A percentile compares a stretch with the other conserved stretches of the same genome.
These are phyloP conservation scores for Reticulitermes lucifugus DNA, from an alignment of 2,888 invertebrate species.

Conservation along the genomic window DNA sequence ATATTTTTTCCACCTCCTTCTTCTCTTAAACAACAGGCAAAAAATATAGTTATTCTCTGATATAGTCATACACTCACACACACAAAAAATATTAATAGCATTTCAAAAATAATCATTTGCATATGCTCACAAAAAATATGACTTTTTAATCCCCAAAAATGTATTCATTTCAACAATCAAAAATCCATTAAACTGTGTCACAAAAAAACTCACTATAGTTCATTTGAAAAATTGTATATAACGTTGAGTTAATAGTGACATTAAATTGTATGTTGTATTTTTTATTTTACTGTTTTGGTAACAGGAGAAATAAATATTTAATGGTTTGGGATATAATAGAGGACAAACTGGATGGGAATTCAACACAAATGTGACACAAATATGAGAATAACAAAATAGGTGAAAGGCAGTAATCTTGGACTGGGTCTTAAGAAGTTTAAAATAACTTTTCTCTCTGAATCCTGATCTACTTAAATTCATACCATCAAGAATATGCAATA, in stretches of 20 bases:
- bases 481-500: slow-evolving; percentile 13
- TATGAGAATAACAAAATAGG: slow-evolving; percentile 11
- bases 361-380: slow-evolving; percentile 3
- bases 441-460: not conserved
- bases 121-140: slow-evolving; percentile 42
- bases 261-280: slow-evolving; percentile 40
- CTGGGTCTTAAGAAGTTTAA: slow-evolving; percentile 35
- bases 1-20: slow-evolving; percentile 32
- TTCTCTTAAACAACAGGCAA: slow-evolving; percentile 38
- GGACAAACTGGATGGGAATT: slow-evolving; percentile 8
- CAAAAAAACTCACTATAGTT: slow-evolving; percentile 34
- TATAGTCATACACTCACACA: slow-evolving; percentile 52
- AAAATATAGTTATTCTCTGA: slow-evolving; percentile 32
- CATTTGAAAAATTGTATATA: slow-evolving; percentile 29
- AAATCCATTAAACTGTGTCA: slow-evolving; percentile 10
- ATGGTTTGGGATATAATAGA: slow-evolving; percentile 14
- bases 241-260: slow-evolving; percentile 9
- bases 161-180: slow-evolving; percentile 6
- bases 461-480: not conserved
- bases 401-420: slow-evolving; percentile 27
- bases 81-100: slow-evolving; percentile 51
- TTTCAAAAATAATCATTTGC: slow-evolving; percentile 48
- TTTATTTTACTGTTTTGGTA: slow-evolving; percentile 39
- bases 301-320: slow-evolving; percentile 39
- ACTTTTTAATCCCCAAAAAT: slow-evolving; percentile 24